Percentiles rank a stretch among this genome's conserved stretches.
Conservation (phyloP, 2,888 invertebrate species). For the Papilio elwesi region DNA sequence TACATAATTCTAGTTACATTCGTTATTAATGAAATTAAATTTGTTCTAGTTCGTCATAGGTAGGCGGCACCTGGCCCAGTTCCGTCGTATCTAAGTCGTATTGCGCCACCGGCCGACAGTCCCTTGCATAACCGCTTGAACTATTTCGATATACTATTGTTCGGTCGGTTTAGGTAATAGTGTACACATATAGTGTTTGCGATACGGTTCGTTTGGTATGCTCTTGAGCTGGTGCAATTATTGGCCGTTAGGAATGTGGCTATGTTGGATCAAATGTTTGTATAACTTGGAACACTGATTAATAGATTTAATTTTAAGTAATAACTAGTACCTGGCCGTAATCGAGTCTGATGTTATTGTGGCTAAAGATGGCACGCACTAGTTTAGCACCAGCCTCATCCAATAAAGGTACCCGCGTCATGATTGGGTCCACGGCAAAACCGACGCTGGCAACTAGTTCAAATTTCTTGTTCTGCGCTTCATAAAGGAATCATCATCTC, state of each 20-base stretch:
- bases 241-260: not conserved
- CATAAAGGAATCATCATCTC: too few species aligned
- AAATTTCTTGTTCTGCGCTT: too few species aligned
- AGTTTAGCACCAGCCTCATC: too few species aligned
- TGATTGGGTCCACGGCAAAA: too few species aligned
- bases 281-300: not conserved
- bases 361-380: too few species aligned
- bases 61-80: slow-evolving; percentile 69
- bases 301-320: not conserved
- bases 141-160: slow-evolving; percentile 76
- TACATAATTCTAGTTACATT: too few species aligned
- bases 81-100: slow-evolving; percentile 66
- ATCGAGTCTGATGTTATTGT: too few species aligned
- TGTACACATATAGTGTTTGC: slow-evolving; percentile 42
- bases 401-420: too few species aligned
- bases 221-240: slow-evolving; percentile 29
- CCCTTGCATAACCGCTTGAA: slow-evolving; percentile 73
- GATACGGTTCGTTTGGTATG: slow-evolving; percentile 36
- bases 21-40: too few species aligned
- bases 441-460: too few species aligned
- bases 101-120: slow-evolving; percentile 68
- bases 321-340: too few species aligned
- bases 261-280: slow-evolving; percentile 25
- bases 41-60: slow-evolving; percentile 53
- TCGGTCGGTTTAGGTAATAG: slow-evolving; percentile 52